A percentile compares a stretch with the other conserved stretches of the same genome.
These are phyloP conservation scores for Masticophis lateralis DNA, from an alignment of 2,797 vertebrate species.

Conservation along the genomic window DNA sequence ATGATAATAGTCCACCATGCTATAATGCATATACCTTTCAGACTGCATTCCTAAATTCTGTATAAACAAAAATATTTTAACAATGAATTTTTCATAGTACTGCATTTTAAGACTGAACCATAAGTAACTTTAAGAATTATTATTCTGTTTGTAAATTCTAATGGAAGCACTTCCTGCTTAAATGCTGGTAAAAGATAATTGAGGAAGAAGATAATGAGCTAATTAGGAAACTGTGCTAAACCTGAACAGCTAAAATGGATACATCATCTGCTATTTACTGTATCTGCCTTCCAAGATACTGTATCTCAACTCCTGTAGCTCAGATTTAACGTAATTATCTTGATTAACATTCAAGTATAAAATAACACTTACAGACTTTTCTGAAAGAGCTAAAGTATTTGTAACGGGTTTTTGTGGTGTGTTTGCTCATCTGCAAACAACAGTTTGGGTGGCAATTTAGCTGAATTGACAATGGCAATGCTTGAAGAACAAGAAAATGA, in stretches of 20 bases:
- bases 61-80: not conserved
- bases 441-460: not conserved
- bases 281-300: slow-evolving; percentile 2
- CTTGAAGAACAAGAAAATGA: not conserved
- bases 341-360: slow-evolving; percentile 16
- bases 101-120: not conserved
- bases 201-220: slow-evolving; percentile 22
- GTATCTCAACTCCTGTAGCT: not conserved
- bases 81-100: not conserved
- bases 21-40: not conserved
- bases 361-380: not conserved
- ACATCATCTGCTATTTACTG: slow-evolving; percentile 13
- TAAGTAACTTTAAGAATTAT: not conserved
- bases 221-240: slow-evolving; percentile 15
- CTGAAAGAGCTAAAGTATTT: not conserved
- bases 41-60: not conserved
- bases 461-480: not conserved
- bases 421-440: not conserved
- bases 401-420: not conserved
- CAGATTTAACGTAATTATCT: slow-evolving; percentile 15
- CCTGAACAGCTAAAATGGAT: slow-evolving; percentile 8
- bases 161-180: slow-evolving; percentile 18
- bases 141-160: slow-evolving; percentile 22
- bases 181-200: slow-evolving; percentile 15
- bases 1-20: not conserved